Percentiles rank a stretch among this genome's conserved stretches.
These are phyloP conservation scores for Drosophila persimilis DNA, from an alignment of 1,140 invertebrate species.

Conservation along the genomic window DNA sequence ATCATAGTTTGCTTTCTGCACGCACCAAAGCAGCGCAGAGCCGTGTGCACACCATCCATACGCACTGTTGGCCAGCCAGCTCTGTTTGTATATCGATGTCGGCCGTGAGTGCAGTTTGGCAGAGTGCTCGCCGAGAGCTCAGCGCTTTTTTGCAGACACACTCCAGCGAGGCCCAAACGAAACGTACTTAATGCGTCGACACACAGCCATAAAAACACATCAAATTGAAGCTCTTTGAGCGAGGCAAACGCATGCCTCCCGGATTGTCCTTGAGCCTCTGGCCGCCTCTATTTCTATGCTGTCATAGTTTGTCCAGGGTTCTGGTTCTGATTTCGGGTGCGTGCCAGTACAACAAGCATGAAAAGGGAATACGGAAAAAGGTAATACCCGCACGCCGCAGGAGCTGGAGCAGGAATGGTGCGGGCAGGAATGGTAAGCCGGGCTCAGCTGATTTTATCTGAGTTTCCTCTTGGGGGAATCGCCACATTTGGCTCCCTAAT, in stretches of 20 bases:
- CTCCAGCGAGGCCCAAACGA: background rate
- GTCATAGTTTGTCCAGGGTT: conserved; percentile 17
- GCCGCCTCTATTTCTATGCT: conserved; percentile 16
- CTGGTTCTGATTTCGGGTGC: background rate
- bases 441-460: conserved; percentile 19
- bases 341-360: background rate
- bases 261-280: conserved; percentile 44
- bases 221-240: conserved; percentile 54
- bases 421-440: background rate
- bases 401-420: background rate
- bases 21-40: conserved; percentile 7
- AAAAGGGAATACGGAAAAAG: background rate
- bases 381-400: background rate
- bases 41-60: conserved; percentile 25
- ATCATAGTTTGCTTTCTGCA: conserved; percentile 18
- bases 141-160: conserved; percentile 9
- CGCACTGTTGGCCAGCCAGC: conserved; percentile 47
- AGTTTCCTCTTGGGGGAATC: conserved; percentile 9
- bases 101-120: conserved; percentile 33
- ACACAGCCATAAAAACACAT: conserved; percentile 28
- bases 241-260: conserved; percentile 34
- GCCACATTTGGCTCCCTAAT: conserved; percentile 22
- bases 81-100: conserved; percentile 50
- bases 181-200: conserved; percentile 43
- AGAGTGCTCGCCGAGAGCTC: conserved; percentile 47